Evolutionary conservation across 1,140 invertebrate species (phyloP).

Genomic region (Lutraria rhynchaena): DNA sequence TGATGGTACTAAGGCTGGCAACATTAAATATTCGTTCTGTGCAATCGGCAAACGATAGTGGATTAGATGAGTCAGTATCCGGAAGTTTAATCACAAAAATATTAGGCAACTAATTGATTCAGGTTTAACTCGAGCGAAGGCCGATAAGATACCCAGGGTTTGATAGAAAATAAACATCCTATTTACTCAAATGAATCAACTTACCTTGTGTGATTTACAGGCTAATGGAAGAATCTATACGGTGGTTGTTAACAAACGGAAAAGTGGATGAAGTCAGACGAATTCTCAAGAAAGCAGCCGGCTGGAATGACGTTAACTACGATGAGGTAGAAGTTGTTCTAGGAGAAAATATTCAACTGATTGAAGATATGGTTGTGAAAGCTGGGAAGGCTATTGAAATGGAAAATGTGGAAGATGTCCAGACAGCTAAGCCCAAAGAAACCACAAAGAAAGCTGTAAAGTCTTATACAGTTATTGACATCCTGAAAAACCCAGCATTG

Average conservation of each 20-base stretch:
- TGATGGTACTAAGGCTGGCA: too few relatives aligned
- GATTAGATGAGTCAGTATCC: too few relatives aligned
- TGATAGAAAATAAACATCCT: not conserved
- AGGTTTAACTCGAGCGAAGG: not conserved
- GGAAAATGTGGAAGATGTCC: not conserved
- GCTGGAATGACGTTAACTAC: constrained; percentile 64
- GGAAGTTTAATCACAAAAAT: too few relatives aligned
- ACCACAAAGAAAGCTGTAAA: not conserved
- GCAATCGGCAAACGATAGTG: too few relatives aligned
- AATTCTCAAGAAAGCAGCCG: constrained; percentile 65
- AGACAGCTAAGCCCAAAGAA: not conserved
- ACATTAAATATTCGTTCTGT: too few relatives aligned
- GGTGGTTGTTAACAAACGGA: constrained; percentile 71
- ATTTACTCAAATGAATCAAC: not conserved
- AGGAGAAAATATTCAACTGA: not conserved
- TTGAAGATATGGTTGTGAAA: not conserved
- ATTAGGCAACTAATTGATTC: not conserved
- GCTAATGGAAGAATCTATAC: constrained; percentile 70
- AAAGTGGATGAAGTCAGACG: constrained; percentile 61
- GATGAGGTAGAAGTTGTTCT: constrained; percentile 24
- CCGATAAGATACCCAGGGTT: not conserved
- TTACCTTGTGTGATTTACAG: constrained; percentile 53
- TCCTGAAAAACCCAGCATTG: not conserved
- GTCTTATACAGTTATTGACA: not conserved
- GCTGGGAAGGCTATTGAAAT: not conserved